Evolutionary conservation across 1,140 invertebrate genomes (phyloP), one percentile per base, ranked within the genome.

Genomic region (Pseudachorutes palmiensis): DNA sequence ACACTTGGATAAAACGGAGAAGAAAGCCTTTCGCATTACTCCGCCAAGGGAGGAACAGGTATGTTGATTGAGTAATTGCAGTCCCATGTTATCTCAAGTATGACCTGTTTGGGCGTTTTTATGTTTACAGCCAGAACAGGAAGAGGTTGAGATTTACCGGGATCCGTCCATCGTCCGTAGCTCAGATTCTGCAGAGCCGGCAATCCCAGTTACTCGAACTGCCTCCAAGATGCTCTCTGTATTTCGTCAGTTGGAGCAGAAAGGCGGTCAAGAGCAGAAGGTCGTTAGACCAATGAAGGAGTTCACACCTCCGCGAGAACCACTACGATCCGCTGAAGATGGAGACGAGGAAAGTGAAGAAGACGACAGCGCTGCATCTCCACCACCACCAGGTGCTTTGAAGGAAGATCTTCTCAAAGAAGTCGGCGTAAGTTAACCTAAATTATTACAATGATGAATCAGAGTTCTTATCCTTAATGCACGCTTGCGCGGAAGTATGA

Each of bases 241-340:
- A 66, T 95, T 94, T 82, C 84, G 90, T 16, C 88, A 91, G 78
- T 85, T 95, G 84, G 91, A 94, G 78, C 85, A 88, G 72, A 84
- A 86, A 83, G 63, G 24, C 24, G 55, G 36, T 24, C n/a, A 49
- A 16, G 32, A 66, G 16, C n/a, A 59, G 36, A 48, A 62, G 33
- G 68, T 70, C 66, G 2, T 75, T 84, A 92, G 91, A 77, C 90
- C 91, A 0, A 76, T 93, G 64, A 93, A 93, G 77, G 80, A 90
- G 24, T 94, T 94, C 76, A 94, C 91, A 2, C 91, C 91, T 1
- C 91, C 90, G 0, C 88, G 89, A 0, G 88, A 90, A 65, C 63
- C 85, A 83, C 55, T 81, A 80, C 62, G 75, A 68, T 66, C 76
- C 60, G 61, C 71, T 48, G 69, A 75, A 28, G 78, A 81, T 28